phyloP scores from a whole-genome alignment of 2,113 vertebrate genomes.

The Microcebus griseorufus region DNA sequence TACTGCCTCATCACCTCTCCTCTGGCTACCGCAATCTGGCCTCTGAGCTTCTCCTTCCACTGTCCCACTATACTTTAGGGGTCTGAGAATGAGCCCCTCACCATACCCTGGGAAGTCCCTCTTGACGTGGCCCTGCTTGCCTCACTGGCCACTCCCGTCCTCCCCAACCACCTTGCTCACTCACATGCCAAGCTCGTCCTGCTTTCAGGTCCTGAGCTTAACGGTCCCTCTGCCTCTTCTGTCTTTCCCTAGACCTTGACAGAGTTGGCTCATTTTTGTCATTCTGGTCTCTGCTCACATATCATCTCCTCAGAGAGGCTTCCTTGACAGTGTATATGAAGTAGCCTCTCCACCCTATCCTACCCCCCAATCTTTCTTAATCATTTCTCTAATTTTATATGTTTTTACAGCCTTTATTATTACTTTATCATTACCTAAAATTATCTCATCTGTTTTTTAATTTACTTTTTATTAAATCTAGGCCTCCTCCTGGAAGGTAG shows the following conservation, averaged over 20 bases:
- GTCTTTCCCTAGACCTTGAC: not conserved
- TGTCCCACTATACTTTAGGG: too few species aligned
- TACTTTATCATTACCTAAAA: conserved; percentile 25
- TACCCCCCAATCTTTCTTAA: not conserved
- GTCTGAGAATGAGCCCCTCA: not conserved
- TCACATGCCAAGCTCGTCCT: not conserved
- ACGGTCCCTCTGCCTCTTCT: not conserved
- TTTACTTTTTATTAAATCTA: not conserved
- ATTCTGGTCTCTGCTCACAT: not conserved
- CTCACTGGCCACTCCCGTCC: not conserved
- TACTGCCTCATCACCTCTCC: accelerated
- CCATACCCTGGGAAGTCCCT: not conserved
- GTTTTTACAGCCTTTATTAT: conserved; percentile 5
- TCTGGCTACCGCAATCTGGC: not conserved
- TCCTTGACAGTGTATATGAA: not conserved
- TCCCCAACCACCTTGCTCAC: not conserved
- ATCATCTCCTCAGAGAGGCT: not conserved
- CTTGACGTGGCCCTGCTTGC: accelerated
- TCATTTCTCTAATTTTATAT: not conserved
- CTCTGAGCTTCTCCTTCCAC: not conserved
- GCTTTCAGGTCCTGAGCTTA: not conserved
- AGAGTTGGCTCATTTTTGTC: not conserved
- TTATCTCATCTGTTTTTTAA: not conserved
- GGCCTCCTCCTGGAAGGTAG: not conserved
- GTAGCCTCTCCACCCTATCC: not conserved